These are phyloP conservation scores for Lottia scabra DNA, from an alignment of 2,888 invertebrate genomes.

Conservation along the genomic window DNA sequence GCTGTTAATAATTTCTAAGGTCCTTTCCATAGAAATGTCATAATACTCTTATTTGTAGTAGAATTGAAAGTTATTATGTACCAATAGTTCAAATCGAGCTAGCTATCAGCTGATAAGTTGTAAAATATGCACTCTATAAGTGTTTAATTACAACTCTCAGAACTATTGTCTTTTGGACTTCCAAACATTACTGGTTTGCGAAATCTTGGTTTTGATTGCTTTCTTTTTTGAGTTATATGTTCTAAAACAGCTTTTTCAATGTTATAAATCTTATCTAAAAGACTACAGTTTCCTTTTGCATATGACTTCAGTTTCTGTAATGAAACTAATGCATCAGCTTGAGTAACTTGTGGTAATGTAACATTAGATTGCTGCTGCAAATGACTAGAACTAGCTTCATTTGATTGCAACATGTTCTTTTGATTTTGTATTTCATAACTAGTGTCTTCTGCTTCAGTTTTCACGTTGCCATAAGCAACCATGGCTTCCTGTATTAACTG, in stretches of 20 bases:
- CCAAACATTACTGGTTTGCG: background rate
- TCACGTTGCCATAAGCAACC: slow-evolving; percentile 2
- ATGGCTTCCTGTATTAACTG: slow-evolving; percentile 18
- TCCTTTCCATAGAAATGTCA: too few relatives aligned
- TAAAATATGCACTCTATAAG: too few relatives aligned
- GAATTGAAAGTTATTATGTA: too few relatives aligned
- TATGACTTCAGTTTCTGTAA: slow-evolving; percentile 22
- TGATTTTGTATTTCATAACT: slow-evolving; percentile 1
- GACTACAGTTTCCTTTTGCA: background rate
- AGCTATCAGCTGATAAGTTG: too few relatives aligned
- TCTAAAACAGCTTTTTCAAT: background rate
- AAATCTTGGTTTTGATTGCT: background rate
- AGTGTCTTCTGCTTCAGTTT: slow-evolving; percentile 23
- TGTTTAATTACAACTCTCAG: background rate
- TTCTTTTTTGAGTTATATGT: background rate
- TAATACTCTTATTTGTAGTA: too few relatives aligned
- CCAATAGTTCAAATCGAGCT: too few relatives aligned
- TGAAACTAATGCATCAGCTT: slow-evolving; percentile 21
- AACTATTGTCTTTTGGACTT: background rate
- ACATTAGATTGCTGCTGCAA: background rate
- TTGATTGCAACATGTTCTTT: background rate
- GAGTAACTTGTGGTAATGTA: background rate
- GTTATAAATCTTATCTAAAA: background rate
- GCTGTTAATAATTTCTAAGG: too few relatives aligned
- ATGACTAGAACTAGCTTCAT: background rate